These are phyloP conservation scores for Ellobius talpinus DNA, from an alignment of 2,113 vertebrate genomes.

Conservation along the genomic window DNA sequence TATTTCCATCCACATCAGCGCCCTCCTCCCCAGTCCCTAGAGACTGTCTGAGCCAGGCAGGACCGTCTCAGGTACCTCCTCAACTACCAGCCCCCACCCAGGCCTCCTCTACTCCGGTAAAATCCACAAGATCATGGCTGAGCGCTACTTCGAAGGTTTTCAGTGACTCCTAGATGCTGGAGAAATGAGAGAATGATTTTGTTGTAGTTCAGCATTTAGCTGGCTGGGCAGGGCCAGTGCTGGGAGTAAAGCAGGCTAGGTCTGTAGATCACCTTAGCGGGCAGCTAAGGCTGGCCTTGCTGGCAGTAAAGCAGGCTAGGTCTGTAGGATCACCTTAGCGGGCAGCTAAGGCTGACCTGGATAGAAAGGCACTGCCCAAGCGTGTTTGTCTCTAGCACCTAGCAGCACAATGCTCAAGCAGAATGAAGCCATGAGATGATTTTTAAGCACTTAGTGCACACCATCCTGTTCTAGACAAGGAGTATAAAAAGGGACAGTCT, in stretches of 20 bases:
- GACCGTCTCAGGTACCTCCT: conserved; percentile 40
- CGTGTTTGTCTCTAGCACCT: background rate
- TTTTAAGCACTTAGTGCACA: background rate
- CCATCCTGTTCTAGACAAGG: background rate
- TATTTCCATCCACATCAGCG: conserved; percentile 75
- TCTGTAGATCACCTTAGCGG: background rate
- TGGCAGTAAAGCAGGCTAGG: background rate
- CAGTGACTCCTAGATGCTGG: background rate
- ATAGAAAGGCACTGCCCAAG: background rate
- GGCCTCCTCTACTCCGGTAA: background rate
- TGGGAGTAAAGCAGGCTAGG: background rate
- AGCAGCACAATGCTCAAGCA: background rate
- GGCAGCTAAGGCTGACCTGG: background rate
- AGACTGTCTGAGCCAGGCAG: conserved; percentile 61
- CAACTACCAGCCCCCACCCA: background rate
- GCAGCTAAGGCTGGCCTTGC: background rate
- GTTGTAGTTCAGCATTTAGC: conserved; percentile 26
- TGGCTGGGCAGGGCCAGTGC: background rate
- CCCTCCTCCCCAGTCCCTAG: conserved; percentile 21
- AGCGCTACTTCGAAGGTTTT: conserved; percentile 28
- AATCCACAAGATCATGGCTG: conserved; percentile 34
- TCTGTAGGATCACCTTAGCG: background rate
- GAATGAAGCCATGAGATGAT: background rate
- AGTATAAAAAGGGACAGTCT: background rate
- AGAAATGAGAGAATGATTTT: conserved; percentile 54